Evolutionary conservation across 2,888 invertebrate species (phyloP), one percentile per base, ranked within the genome.

Genomic region (Drosophila tanythrix): DNA sequence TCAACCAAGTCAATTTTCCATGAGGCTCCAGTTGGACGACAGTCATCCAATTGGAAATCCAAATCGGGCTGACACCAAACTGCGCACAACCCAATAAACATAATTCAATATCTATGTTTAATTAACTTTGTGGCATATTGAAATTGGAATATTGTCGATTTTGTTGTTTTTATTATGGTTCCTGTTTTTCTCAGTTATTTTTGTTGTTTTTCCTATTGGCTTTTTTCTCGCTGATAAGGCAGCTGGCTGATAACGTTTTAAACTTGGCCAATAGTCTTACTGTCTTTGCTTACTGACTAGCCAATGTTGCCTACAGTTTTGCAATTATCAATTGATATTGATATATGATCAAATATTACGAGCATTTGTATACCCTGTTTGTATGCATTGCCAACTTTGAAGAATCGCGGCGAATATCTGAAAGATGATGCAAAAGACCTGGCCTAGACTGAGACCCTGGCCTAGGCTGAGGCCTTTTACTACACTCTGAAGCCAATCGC

Each of bases 41-140:
- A 38, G 55, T 59, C 76, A 29, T 18, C n/a, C 35, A 51, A 35
- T 51, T 70, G 53, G 29, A 38, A 58, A 69, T 57, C 50, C 55
- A 27, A 62, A 59, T 35, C 33, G 58, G 40, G 38, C 33, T 7
- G 29, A 15, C 8, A 53, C 25, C 7, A n/a, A 63, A 53, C 36
- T 27, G 25, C 53, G 21, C 27, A 46, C 29, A 29, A 38, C 46
- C 59, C 66, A 67, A 58, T 64, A 77, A 52, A 78, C 64, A 81
- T 64, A 60, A 75, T 72, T 62, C 71, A 56, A 74, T 88, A 89
- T 82, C 85, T 55, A 52, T 70, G 60, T 87, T 77, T 83, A 88
- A 83, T 83, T 89, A 88, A 83, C 70, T 71, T 76, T 70, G 56
- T 72, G 59, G 38, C 70, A 83, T 80, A 48, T 46, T 25, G 62